phyloP scores from a whole-genome alignment of 1,140 invertebrate genomes.

The Lordiphosa stackelbergi region DNA sequence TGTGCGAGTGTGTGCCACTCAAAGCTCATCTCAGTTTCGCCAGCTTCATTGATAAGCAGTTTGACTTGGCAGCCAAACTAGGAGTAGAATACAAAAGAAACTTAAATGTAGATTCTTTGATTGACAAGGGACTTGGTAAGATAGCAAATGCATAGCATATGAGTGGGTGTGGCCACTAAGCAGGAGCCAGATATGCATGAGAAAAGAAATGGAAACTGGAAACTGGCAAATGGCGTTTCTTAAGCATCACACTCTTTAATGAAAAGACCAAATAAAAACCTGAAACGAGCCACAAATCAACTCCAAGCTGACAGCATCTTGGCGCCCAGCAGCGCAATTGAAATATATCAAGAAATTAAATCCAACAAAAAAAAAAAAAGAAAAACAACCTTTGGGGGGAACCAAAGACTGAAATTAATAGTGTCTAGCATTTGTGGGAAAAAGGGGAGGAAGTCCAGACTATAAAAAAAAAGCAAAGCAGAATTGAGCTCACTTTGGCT shows the following conservation, averaged over 20 bases:
- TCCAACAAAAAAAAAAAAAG: constrained; percentile 25
- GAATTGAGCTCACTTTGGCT: constrained; percentile 15
- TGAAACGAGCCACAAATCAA: constrained; percentile 36
- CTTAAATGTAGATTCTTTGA: constrained; percentile 19
- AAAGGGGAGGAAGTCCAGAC: constrained; percentile 3
- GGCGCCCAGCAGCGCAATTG: constrained; percentile 12
- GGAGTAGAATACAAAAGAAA: constrained; percentile 21
- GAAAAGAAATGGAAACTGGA: constrained; percentile 6
- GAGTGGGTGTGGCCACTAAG: constrained; percentile 17
- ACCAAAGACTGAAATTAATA: constrained; percentile 52
- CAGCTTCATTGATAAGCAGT: constrained; percentile 45
- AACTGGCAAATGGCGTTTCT: constrained; percentile 10
- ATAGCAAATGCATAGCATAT: constrained; percentile 33
- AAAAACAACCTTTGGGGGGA: constrained; percentile 18
- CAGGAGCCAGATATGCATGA: constrained; percentile 10
- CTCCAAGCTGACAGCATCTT: constrained; percentile 17
- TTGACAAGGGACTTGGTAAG: constrained; percentile 33
- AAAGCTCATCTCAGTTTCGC: constrained; percentile 20
- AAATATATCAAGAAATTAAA: constrained; percentile 24
- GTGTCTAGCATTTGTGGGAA: constrained; percentile 10
- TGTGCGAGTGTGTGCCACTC: constrained; percentile 23
- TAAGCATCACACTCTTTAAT: too few relatives aligned
- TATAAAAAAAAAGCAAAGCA: constrained; percentile 51
- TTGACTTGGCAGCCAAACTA: constrained; percentile 8
- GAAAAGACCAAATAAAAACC: not conserved